Conservation (phyloP, 92 coral and sea anemone species). For the Nematostella vectensis region DNA sequence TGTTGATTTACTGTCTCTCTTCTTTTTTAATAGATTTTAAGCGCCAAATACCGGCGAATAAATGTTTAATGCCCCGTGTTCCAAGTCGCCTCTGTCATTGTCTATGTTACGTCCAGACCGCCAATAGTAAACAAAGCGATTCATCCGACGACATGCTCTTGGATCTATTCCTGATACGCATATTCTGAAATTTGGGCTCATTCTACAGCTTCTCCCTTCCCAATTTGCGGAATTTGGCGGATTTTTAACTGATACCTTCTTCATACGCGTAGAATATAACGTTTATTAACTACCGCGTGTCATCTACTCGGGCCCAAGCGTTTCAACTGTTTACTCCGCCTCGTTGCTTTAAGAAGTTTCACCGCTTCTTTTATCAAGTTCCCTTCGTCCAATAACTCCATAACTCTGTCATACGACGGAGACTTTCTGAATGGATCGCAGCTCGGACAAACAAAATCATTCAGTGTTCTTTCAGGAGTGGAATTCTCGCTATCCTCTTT, state of each 20-base stretch:
- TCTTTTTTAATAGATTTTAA: not conserved
- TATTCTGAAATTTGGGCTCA: too few relatives aligned
- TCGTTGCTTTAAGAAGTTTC: slow-evolving; percentile 44
- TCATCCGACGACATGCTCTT: too few relatives aligned
- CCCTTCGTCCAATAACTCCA: slow-evolving; percentile 71
- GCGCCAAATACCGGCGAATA: not conserved
- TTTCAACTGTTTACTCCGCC: slow-evolving; percentile 68
- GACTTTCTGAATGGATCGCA: slow-evolving; percentile 76
- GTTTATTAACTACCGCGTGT: not conserved
- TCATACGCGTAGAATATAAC: not conserved
- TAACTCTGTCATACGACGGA: slow-evolving; percentile 52
- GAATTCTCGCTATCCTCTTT: slow-evolving; percentile 14
- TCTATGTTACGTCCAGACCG: not conserved
- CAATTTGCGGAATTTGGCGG: not conserved
- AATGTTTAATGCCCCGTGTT: slow-evolving; percentile 5
- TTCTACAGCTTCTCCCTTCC: not conserved
- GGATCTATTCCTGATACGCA: too few relatives aligned
- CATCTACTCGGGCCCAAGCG: slow-evolving; percentile 68
- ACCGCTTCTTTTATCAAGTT: slow-evolving; percentile 81
- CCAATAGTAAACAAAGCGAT: slow-evolving; percentile 2
- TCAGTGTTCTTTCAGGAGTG: slow-evolving; percentile 25
- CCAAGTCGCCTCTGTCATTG: not conserved
- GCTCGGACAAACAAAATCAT: slow-evolving; percentile 68
- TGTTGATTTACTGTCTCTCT: too few relatives aligned
- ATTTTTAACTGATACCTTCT: not conserved